Conservation (phyloP, 2,888 invertebrate species). For the Netelia fuscicornis region DNA sequence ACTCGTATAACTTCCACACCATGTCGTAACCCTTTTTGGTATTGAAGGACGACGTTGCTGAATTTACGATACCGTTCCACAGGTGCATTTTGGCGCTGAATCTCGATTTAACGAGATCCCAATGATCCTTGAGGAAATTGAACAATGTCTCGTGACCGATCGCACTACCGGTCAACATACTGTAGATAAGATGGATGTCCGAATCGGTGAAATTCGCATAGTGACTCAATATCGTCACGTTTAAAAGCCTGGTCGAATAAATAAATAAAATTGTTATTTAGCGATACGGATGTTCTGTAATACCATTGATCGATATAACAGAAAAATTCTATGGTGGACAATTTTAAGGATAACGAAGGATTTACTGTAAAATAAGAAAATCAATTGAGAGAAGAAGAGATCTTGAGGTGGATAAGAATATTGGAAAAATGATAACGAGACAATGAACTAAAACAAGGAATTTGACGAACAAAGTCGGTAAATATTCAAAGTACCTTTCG, state of each 20-base stretch:
- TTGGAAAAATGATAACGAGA: conserved; percentile 28
- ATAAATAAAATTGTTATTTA: neutral
- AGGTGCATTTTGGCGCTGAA: conserved; percentile 89
- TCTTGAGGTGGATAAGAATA: neutral
- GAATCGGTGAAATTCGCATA: conserved; percentile 91
- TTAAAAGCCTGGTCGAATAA: conserved; percentile 85
- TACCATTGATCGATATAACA: no score
- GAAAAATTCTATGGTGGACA: no score
- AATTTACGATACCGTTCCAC: conserved; percentile 91
- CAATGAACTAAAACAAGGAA: conserved; percentile 18
- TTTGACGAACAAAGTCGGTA: neutral
- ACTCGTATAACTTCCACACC: conserved; percentile 88
- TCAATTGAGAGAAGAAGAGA: no score
- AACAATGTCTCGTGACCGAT: conserved; percentile 91
- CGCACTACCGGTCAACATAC: conserved; percentile 90
- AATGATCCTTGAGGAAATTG: conserved; percentile 90
- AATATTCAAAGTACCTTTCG: conserved; percentile 82
- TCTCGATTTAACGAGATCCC: conserved; percentile 89
- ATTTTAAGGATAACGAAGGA: no score
- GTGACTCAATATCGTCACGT: conserved; percentile 89
- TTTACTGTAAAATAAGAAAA: no score
- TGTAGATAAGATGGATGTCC: conserved; percentile 91
- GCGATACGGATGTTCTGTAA: no score
- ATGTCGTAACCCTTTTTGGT: conserved; percentile 90
- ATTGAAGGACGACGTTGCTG: conserved; percentile 91